Evolutionary conservation across 2,888 invertebrate species (phyloP), one percentile per base, ranked within the genome.

Genomic region (Branchipolynoe longqiensis): DNA sequence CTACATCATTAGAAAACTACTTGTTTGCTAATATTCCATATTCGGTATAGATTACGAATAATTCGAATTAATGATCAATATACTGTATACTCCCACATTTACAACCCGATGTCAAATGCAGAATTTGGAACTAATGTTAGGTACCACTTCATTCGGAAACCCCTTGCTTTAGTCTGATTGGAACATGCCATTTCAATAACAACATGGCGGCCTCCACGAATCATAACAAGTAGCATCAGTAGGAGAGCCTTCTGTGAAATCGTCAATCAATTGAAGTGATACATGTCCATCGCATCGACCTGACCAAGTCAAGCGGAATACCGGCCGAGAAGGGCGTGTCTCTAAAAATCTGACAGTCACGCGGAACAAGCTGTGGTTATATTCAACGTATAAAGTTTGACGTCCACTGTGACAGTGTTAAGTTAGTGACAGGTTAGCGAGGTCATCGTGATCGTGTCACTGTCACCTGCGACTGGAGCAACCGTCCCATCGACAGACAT

Each of bases 131-230:
- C 12, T 14, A 8, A 58, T 8, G 25, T 4, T 4, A n/a, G 58
- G 4, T 18, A 58, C 4, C 18, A n/a, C n/a, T 8, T 14, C 12
- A 58, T n/a, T 58, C 22, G 22, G 58, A 25, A 28, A 18, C 38
- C 3, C 36, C 69, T 38, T 69, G 1, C 33, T 22, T 33, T 3
- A 0, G 8, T 0, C 18, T 1, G 18, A 69, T 3, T 69, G 38
- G 25, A 25, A 33, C 36, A 12, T 3, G 12, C n/a, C 69, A 69
- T 69, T 69, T 69, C 69, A 69, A 69, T 69, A 69, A 69, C 69
- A 69, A 69, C 69, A 69, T 69, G 69, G 69, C 69, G 69, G 69
- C 69, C 8, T 36, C 69, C 69, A 69, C 69, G 69, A 69, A 69
- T 69, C 69, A 69, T 69, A 69, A 69, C 69, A 69, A 69, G 69